Base-by-base conservation (phyloP, 2,113 vertebrate species). In the Osmerus eperlanus region DNA sequence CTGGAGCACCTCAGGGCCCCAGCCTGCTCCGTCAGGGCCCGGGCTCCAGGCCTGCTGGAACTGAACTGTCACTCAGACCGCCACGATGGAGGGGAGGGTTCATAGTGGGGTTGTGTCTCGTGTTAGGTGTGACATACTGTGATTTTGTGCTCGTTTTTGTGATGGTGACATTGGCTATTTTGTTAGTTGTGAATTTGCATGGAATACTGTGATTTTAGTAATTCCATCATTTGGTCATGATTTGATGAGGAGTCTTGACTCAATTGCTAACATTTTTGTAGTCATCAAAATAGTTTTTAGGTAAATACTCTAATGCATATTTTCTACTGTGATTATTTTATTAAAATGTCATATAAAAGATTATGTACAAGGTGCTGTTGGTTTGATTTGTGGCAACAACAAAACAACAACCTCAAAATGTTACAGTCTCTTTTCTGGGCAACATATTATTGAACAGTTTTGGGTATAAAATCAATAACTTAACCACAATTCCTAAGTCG, bases 321-420 rank as follows among this genome's bases (percentile, higher is more conserved):
- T 15, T 64, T 36, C 2, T 29, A 36, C 8, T 18, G n/a, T 28
- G 47, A 32, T 77, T 68, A 79, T 79, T 81, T 79, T 55, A 73
- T 84, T 80, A 68, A 54, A 61, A 76, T 72, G 32, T 74, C 68
- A 60, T 62, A 73, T 29, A 83, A 76, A 83, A 78, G 13, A 52
- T 1, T 86, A 79, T 90, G 19, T 87, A 90, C 90, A 91, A 90
- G 87, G 83, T 89, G 84, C 83, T 88, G 70, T 15, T 74, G 52
- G 62, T 75, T 74, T 59, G 68, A 71, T 60, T 69, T 72, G 59
- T 78, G n/a, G n/a, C 7, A 69, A 65, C 64, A 67, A 68, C 19
- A 53, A 64, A 69, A 59, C 59, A 72, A 32, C 63, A 68, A 25
- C 29, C 60, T 36, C 32, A 56, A 67, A 63, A 41, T 58, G 29